These are phyloP conservation scores for Lophius piscatorius DNA, from an alignment of 2,113 vertebrate genomes.

Conservation along the genomic window DNA sequence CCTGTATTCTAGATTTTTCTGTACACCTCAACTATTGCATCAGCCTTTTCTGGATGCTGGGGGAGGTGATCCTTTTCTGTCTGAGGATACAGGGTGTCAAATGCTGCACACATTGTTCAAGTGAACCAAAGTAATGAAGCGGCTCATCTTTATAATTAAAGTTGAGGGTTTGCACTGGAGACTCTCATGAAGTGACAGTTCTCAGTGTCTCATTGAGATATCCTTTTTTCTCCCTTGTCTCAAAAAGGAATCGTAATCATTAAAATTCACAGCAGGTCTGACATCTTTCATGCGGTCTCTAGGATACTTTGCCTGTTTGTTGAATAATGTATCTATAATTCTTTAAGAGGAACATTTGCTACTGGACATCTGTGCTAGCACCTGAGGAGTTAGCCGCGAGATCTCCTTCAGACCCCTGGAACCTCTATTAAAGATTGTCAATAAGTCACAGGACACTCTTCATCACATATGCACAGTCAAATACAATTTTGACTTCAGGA, in stretches of 20 bases:
- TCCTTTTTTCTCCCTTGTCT: not conserved
- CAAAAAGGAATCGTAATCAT: slow-evolving; percentile 1
- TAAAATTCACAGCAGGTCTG: not conserved
- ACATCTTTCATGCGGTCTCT: not conserved
- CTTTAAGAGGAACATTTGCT: not conserved
- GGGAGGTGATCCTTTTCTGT: too few species aligned
- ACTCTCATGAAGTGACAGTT: not conserved
- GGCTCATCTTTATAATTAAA: not conserved
- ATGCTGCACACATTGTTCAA: not conserved
- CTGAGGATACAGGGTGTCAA: too few species aligned
- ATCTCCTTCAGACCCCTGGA: slow-evolving; percentile 10
- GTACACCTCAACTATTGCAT: too few species aligned
- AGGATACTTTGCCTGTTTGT: not conserved
- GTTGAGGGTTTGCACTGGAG: not conserved
- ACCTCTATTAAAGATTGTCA: slow-evolving; percentile 4
- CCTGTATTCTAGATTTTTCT: too few species aligned
- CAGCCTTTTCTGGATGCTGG: too few species aligned
- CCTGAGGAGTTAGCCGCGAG: slow-evolving; percentile 5
- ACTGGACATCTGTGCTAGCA: not conserved
- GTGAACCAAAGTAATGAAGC: not conserved
- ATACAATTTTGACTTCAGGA: slow-evolving; percentile 15
- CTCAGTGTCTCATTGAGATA: too few species aligned
- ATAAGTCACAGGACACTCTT: slow-evolving; percentile 4
- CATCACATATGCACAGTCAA: not conserved
- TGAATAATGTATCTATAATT: not conserved